Evolutionary conservation across 2,888 invertebrate genomes (phyloP), one percentile per base, ranked within the genome.

Genomic region (Uropetala carovei): DNA sequence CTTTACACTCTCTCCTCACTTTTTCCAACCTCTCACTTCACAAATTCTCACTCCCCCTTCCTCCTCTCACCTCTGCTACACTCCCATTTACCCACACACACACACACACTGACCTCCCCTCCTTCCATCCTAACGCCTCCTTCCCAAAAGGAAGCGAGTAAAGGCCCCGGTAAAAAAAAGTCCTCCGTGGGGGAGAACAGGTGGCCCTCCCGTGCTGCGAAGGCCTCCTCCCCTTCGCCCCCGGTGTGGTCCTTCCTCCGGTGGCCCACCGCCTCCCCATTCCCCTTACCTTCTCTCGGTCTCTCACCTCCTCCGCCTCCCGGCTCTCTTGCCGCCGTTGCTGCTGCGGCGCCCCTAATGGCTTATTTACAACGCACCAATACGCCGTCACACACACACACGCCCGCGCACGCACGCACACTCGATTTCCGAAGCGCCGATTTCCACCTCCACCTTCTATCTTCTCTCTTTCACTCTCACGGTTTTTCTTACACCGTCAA

Each of bases 201-300:
- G 89, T 89, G 89, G 89, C 89, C 89, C 89, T 64, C 89, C 64
- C 56, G 86, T 27, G 81, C 92, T 68, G 64, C 83, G 43, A 30
- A 27, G n/a, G 81, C 57, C 22, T 86, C 58, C 92, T 81, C 83
- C 30, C 91, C 85, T 85, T 82, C 81, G 68, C 91, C 92, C 92
- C 93, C 93, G 86, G 89, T 93, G 92, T 93, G 92, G 92, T 92
- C 93, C 93, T 92, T 92, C 27, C 92, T n/a, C 92, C 85, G 89
- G 56, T 22, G 82, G 58, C 43, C 92, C 43, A 43, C 1, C 43
- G 43, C 43, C 43, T 5, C 43, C 43, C 43, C 43, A 5, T 5
- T 5, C 5, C 43, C 43, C 1, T 43, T 43, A 43, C 43, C 92
- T 18, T 89, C 92, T 58, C 81, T 92, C n/a, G 14, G 16, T 56